Conservation (phyloP, 2,888 invertebrate genomes). For the Heliothis peltigera region DNA sequence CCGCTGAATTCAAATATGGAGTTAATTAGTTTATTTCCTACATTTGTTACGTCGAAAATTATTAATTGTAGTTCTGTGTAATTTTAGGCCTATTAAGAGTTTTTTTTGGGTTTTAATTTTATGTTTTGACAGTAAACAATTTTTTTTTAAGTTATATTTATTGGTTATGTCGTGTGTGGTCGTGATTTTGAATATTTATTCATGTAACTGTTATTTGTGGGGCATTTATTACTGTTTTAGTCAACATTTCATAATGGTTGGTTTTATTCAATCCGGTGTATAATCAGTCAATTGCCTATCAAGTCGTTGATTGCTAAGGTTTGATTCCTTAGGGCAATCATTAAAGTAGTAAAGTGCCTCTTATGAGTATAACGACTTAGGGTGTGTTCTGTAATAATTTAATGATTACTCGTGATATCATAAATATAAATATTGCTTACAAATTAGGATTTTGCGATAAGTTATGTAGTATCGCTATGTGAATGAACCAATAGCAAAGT, state of each 20-base stretch:
- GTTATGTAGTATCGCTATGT: no score
- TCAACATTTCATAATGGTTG: background rate
- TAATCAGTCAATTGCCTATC: background rate
- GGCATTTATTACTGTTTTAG: background rate
- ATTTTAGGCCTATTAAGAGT: conserved; percentile 31
- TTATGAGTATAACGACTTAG: background rate
- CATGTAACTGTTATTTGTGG: background rate
- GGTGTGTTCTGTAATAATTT: conserved; percentile 17
- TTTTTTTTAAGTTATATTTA: conserved; percentile 24
- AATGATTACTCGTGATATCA: conserved; percentile 13
- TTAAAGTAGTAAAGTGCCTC: conserved; percentile 5
- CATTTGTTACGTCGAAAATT: conserved; percentile 22
- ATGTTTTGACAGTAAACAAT: background rate
- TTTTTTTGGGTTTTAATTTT: conserved; percentile 8
- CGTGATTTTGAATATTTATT: conserved; percentile 1
- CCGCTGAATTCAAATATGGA: conserved; percentile 37
- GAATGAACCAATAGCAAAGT: no score
- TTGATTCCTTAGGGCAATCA: conserved; percentile 11
- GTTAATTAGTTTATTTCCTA: conserved; percentile 40
- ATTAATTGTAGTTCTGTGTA: conserved; percentile 43
- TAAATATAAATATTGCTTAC: background rate
- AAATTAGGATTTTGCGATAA: background rate
- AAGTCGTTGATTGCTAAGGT: conserved; percentile 18
- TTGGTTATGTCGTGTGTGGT: conserved; percentile 33
- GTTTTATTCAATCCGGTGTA: background rate